Evolutionary conservation across 2,113 vertebrate genomes (phyloP).

Genomic region (Bettongia penicillata): DNA sequence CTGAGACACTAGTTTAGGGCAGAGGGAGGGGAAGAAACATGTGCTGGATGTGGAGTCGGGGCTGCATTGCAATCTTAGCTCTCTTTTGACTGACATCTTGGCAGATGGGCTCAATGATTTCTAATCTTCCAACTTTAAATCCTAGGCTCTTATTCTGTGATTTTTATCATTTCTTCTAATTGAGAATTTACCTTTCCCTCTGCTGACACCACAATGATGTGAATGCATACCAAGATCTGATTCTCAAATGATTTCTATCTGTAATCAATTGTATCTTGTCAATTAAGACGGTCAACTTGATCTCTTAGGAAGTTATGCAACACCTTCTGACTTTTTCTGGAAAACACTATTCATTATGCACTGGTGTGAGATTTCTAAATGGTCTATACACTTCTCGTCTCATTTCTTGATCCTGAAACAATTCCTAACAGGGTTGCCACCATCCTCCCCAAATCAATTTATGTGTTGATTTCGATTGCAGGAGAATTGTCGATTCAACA

Average conservation of each 20-base stretch:
- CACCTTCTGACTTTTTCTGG: neutral
- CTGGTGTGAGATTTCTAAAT: neutral
- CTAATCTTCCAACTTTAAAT: neutral
- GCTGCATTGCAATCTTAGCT: neutral
- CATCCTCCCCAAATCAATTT: neutral
- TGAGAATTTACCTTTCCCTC: neutral
- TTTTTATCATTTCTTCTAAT: neutral
- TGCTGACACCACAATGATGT: neutral
- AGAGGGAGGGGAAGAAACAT: neutral
- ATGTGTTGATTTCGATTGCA: neutral
- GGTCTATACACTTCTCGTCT: neutral
- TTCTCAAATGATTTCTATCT: neutral
- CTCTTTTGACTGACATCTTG: neutral
- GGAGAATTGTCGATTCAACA: neutral
- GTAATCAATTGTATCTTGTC: neutral
- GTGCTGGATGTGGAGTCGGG: neutral
- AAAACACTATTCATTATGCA: neutral
- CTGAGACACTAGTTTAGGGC: neutral
- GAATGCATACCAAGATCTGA: neutral
- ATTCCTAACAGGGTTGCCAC: neutral
- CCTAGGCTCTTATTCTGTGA: neutral
- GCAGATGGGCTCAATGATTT: neutral
- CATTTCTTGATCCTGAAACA: neutral
- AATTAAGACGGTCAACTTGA: neutral
- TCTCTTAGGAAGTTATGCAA: neutral